A percentile compares a stretch with the other conserved stretches of the same genome.
Evolutionary conservation across 2,888 invertebrate species (phyloP).

Genomic region (Cylindroiulus punctatus): DNA sequence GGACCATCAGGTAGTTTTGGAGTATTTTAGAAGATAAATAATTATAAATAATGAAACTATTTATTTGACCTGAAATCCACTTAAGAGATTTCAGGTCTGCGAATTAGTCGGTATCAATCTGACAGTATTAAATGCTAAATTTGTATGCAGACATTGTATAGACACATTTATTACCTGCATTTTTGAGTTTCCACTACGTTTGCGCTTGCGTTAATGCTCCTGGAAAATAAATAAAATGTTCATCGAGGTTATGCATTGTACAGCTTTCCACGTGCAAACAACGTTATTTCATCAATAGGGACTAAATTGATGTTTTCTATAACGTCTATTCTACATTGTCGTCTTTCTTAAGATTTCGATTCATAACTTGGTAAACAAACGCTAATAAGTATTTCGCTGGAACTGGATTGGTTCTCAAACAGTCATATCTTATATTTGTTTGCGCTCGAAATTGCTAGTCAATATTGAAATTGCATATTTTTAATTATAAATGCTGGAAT

Average conservation of each 20-base stretch:
- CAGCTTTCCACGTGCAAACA: not conserved
- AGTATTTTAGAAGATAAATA: too few relatives aligned
- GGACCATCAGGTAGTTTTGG: too few relatives aligned
- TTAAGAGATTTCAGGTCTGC: too few relatives aligned
- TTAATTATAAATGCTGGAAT: not conserved
- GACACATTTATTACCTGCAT: constrained; percentile 38
- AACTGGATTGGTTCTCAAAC: not conserved
- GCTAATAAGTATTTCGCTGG: not conserved
- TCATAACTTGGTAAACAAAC: constrained; percentile 6
- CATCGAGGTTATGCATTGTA: not conserved
- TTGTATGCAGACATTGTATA: not conserved
- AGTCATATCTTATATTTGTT: not conserved
- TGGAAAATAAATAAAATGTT: constrained; percentile 30
- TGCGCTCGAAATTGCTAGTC: not conserved
- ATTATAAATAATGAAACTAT: too few relatives aligned
- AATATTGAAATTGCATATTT: not conserved
- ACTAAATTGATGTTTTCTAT: constrained; percentile 3
- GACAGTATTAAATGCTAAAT: too few relatives aligned
- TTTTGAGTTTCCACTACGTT: constrained; percentile 52
- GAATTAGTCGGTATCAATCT: too few relatives aligned
- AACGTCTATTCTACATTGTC: not conserved
- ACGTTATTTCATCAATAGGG: not conserved
- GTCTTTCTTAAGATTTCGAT: not conserved
- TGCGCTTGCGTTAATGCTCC: constrained; percentile 52
- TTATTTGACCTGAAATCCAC: too few relatives aligned